Conservation (phyloP, 2,888 invertebrate genomes). For the Hypolimnas misippus region DNA sequence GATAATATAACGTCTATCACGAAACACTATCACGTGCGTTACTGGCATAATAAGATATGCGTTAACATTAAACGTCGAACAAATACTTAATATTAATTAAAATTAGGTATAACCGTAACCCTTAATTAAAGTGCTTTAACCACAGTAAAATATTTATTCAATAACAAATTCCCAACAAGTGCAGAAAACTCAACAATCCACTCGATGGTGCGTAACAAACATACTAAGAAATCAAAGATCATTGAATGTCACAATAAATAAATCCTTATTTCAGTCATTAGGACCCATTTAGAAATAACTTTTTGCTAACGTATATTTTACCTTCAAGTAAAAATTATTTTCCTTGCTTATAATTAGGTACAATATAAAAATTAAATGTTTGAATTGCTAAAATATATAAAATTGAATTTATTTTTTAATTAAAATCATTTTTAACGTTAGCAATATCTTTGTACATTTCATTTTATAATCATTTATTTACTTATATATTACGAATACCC, state of each 20-base stretch:
- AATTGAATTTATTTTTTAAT: conserved; percentile 23
- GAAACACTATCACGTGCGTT: conserved; percentile 80
- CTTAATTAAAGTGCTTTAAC: conserved; percentile 67
- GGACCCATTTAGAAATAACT: conserved; percentile 10
- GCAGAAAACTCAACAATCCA: conserved; percentile 71
- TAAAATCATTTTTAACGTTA: conserved; percentile 42
- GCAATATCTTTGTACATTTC: conserved; percentile 58
- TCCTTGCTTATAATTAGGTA: background rate
- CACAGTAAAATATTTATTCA: conserved; percentile 68
- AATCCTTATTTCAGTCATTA: conserved; percentile 30
- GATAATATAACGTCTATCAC: conserved; percentile 63
- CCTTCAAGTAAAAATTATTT: conserved; percentile 31
- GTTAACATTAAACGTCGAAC: conserved; percentile 66
- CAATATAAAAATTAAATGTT: conserved; percentile 9
- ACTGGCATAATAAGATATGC: conserved; percentile 76
- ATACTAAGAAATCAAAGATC: conserved; percentile 52
- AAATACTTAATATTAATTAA: conserved; percentile 56
- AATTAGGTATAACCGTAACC: conserved; percentile 71
- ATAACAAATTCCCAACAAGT: conserved; percentile 70
- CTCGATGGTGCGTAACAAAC: conserved; percentile 74
- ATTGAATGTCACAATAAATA: conserved; percentile 37
- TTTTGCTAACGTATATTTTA: background rate
- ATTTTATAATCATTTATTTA: conserved; percentile 48
- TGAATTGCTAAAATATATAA: conserved; percentile 23
- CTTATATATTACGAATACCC: conserved; percentile 41